Conservation (phyloP, 2,797 vertebrate genomes). For the Neopelma chrysocephalum region DNA sequence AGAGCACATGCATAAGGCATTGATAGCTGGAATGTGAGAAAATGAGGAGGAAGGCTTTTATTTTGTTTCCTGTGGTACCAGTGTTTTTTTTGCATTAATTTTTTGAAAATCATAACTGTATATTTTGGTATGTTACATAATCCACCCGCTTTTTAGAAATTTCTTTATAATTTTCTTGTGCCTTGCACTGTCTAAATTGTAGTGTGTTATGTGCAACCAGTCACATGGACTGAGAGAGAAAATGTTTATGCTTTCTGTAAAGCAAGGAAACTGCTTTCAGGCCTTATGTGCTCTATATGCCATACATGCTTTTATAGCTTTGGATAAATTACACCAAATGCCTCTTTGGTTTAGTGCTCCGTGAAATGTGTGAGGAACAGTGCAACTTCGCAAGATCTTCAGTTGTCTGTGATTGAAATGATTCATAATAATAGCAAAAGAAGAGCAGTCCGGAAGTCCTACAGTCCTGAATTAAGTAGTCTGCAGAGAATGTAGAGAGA, state of each 20-base stretch:
- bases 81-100: not conserved
- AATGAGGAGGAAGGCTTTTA: not conserved
- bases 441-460: not conserved
- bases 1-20: not conserved
- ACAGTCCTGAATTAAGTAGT: not conserved
- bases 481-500: not conserved
- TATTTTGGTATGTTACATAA: not conserved
- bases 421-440: not conserved
- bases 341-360: not conserved
- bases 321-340: not conserved
- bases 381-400: not conserved
- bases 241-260: not conserved
- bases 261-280: not conserved
- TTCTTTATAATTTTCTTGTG: not conserved
- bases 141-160: accelerated
- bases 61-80: not conserved
- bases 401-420: not conserved
- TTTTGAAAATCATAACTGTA: not conserved
- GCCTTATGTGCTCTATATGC: accelerated
- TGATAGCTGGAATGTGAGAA: not conserved
- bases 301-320: not conserved
- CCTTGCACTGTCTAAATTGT: not conserved
- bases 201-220: not conserved
- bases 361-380: not conserved
- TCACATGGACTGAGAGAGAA: not conserved